These are phyloP conservation scores for Sebastolobus altivelis DNA, from an alignment of 2,797 vertebrate genomes.

Conservation along the genomic window DNA sequence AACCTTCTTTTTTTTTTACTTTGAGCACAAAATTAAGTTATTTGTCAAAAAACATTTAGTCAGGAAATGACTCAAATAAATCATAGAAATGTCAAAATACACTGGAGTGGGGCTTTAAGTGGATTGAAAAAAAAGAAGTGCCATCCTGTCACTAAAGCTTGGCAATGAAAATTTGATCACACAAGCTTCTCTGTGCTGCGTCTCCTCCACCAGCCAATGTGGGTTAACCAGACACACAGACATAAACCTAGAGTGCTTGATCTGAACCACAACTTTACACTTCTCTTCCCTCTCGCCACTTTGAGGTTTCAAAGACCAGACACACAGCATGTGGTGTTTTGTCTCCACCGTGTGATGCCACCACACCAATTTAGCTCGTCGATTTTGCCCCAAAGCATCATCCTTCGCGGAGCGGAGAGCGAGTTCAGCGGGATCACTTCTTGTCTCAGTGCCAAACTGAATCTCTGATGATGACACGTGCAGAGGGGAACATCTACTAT, in stretches of 20 bases:
- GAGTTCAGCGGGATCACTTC: conserved; percentile 34
- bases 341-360: conserved; percentile 29
- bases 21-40: no score
- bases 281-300: conserved; percentile 31
- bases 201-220: conserved; percentile 35
- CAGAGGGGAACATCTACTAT: background rate
- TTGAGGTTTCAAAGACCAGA: conserved; percentile 59
- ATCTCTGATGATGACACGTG: conserved; percentile 24
- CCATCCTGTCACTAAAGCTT: conserved; percentile 15
- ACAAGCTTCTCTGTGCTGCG: conserved; percentile 23
- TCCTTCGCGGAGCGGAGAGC: conserved; percentile 14
- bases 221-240: conserved; percentile 55
- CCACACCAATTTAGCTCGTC: conserved; percentile 43
- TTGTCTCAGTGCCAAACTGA: background rate
- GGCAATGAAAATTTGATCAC: conserved; percentile 68
- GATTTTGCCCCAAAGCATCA: conserved; percentile 30
- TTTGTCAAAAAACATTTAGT: no score
- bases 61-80: no score
- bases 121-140: background rate
- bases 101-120: background rate
- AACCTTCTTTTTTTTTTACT: no score
- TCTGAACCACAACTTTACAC: conserved; percentile 56
- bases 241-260: conserved; percentile 49
- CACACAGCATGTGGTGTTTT: conserved; percentile 42
- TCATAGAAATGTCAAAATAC: no score